Evolutionary conservation across 92 coral and sea anemone genomes (phyloP).

Genomic region (Epizoanthus scotinus): DNA sequence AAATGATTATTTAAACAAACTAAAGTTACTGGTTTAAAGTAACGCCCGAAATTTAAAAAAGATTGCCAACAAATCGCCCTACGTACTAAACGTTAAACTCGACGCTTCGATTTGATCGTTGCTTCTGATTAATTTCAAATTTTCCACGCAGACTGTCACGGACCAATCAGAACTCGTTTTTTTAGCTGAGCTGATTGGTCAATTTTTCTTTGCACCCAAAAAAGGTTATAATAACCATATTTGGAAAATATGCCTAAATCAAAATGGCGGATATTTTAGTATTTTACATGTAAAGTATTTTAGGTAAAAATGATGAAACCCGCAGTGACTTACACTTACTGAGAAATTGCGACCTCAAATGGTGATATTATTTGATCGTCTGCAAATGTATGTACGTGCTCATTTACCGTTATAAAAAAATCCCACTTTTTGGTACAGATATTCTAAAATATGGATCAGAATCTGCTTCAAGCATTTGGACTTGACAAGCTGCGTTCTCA

Average conservation of each 20-base stretch:
- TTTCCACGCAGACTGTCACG: slow-evolving; percentile 45
- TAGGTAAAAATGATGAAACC: not conserved
- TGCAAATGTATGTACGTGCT: not conserved
- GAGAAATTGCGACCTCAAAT: not conserved
- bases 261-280: slow-evolving; percentile 58
- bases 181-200: slow-evolving; percentile 61
- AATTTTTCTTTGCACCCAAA: slow-evolving; percentile 9
- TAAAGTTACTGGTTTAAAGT: slow-evolving; percentile 1
- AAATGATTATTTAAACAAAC: not conserved
- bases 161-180: slow-evolving; percentile 63
- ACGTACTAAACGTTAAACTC: not conserved
- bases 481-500: slow-evolving; percentile 65
- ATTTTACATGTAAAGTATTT: not conserved
- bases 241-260: slow-evolving; percentile 45
- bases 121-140: slow-evolving; percentile 52
- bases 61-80: not conserved
- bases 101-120: slow-evolving; percentile 47
- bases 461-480: slow-evolving; percentile 46
- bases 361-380: not conserved
- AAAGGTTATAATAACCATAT: slow-evolving; percentile 60
- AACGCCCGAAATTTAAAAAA: not conserved
- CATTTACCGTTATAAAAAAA: too few species aligned
- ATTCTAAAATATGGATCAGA: slow-evolving; percentile 37
- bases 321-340: not conserved
- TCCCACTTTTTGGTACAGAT: too few species aligned